These are phyloP conservation scores for Ophion obscuratus DNA, from an alignment of 2,888 invertebrate species.

Conservation along the genomic window DNA sequence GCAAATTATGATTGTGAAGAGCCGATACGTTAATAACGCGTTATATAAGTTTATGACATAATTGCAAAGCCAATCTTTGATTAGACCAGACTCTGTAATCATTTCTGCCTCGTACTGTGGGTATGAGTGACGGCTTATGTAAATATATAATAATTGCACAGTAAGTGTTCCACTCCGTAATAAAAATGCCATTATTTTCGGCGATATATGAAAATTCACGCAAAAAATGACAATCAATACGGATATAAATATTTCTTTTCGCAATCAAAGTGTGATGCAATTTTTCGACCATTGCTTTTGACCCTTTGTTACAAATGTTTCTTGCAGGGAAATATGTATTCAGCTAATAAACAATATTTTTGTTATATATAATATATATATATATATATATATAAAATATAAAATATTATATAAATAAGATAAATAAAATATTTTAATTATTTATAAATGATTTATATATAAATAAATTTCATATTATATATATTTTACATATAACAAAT, in stretches of 20 bases:
- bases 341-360: too few species aligned
- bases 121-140: constrained; percentile 36
- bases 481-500: too few species aligned
- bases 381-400: too few species aligned
- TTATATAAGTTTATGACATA: constrained; percentile 50
- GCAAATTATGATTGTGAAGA: constrained; percentile 42
- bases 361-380: too few species aligned
- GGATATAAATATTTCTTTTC: background rate
- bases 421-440: too few species aligned
- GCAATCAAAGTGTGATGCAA: background rate
- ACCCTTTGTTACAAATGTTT: too few species aligned
- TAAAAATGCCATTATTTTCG: constrained; percentile 1
- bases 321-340: too few species aligned
- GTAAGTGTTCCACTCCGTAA: constrained; percentile 16
- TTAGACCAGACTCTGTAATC: constrained; percentile 13
- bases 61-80: constrained; percentile 30
- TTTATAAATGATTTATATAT: too few species aligned
- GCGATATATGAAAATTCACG: background rate
- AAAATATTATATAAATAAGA: too few species aligned
- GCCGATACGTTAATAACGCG: background rate
- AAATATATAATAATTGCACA: constrained; percentile 40
- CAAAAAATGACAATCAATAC: background rate
- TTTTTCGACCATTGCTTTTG: too few species aligned
- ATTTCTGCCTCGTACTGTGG: background rate
- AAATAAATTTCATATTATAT: too few species aligned